Percentiles rank a stretch among this genome's conserved stretches.
These are phyloP conservation scores for Istiophorus platypterus DNA, from an alignment of 2,113 vertebrate species.

Conservation along the genomic window DNA sequence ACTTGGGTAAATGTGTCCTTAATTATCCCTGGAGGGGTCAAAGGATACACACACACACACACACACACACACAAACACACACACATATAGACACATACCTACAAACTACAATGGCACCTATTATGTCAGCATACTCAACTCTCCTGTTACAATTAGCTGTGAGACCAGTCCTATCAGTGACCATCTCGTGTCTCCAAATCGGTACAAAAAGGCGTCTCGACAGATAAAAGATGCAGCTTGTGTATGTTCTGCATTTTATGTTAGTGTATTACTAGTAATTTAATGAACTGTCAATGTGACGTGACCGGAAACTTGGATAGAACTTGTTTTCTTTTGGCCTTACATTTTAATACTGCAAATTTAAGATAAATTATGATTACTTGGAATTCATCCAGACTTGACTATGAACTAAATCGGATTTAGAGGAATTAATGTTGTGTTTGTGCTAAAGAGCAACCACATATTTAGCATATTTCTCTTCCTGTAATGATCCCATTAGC, in stretches of 20 bases:
- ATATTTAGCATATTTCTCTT: slow-evolving; percentile 61
- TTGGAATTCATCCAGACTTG: slow-evolving; percentile 25
- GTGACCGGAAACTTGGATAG: background rate
- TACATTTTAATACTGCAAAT: background rate
- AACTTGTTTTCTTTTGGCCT: background rate
- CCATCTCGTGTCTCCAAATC: slow-evolving; percentile 47
- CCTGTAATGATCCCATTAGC: slow-evolving; percentile 61
- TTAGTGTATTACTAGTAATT: background rate
- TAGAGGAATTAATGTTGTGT: slow-evolving; percentile 36
- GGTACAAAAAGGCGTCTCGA: slow-evolving; percentile 5
- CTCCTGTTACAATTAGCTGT: slow-evolving; percentile 65
- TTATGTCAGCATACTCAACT: slow-evolving; percentile 62
- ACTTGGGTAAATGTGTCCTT: slow-evolving; percentile 77
- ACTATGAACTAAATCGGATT: slow-evolving; percentile 22
- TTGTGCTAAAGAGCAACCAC: slow-evolving; percentile 19
- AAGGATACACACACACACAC: slow-evolving; percentile 56
- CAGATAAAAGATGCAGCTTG: slow-evolving; percentile 19
- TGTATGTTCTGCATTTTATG: background rate
- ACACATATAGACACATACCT: slow-evolving; percentile 34
- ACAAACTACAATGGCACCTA: slow-evolving; percentile 66
- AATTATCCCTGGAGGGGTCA: slow-evolving; percentile 78
- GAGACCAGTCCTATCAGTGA: slow-evolving; percentile 56
- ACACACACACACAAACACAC: slow-evolving; percentile 39
- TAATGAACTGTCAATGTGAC: background rate
- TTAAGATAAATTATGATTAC: slow-evolving; percentile 33